Evolutionary conservation across 2,888 invertebrate genomes (phyloP).

Genomic region (Xestoiulus laeticollis): DNA sequence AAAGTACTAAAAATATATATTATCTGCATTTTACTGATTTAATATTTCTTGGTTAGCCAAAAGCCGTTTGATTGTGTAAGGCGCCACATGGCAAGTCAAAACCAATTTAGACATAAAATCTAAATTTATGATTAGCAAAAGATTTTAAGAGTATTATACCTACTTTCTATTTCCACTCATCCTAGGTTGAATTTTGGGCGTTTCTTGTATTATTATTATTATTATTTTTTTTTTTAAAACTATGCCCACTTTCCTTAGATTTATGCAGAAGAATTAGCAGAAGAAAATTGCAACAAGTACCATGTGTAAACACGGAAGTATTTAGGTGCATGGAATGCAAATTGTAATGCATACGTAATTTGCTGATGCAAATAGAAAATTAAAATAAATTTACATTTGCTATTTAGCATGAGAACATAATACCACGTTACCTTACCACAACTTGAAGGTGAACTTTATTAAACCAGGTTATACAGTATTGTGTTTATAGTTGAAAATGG

Average conservation of each 20-base stretch:
- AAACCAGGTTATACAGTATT: neutral
- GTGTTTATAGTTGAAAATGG: neutral
- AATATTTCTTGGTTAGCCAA: neutral
- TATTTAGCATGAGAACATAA: neutral
- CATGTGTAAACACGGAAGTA: neutral
- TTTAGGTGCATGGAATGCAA: neutral
- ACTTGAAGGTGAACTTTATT: neutral
- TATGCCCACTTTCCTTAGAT: neutral
- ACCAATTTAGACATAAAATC: neutral
- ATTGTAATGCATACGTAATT: neutral
- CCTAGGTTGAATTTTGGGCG: neutral
- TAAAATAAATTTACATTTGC: neutral
- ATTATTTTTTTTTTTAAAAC: neutral
- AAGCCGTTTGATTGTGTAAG: neutral
- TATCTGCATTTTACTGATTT: neutral
- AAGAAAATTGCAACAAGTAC: neutral
- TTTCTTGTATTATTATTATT: neutral
- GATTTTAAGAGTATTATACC: neutral
- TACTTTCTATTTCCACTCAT: neutral
- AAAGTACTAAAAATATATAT: neutral
- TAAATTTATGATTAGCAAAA: neutral
- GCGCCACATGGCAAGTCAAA: neutral
- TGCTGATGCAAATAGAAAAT: neutral
- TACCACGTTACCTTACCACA: neutral
- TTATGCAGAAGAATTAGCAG: neutral